phyloP scores from a whole-genome alignment of 1,140 invertebrate species.

The Octopus bimaculoides region DNA sequence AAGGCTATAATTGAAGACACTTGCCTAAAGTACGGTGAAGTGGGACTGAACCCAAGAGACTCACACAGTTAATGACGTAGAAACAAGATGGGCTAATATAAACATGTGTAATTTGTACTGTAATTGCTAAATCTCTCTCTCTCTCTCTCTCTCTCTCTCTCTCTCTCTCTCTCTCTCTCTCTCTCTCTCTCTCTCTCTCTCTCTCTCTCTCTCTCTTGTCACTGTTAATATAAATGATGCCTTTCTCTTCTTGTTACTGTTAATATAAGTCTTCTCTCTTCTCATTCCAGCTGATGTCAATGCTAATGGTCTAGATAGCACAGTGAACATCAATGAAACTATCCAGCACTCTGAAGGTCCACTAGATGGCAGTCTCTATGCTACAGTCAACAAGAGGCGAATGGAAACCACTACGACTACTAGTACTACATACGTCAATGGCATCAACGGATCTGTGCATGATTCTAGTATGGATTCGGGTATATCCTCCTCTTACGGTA shows the following conservation, averaged over 20 bases:
- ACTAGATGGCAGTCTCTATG: slow-evolving; percentile 85
- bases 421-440: slow-evolving; percentile 18
- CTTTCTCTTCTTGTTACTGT: too few species aligned
- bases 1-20: too few species aligned
- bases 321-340: slow-evolving; percentile 19
- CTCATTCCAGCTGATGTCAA: slow-evolving; percentile 24
- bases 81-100: too few species aligned
- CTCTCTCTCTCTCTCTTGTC: slow-evolving; percentile 15
- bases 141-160: too few species aligned
- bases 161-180: too few species aligned
- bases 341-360: slow-evolving; percentile 71
- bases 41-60: too few species aligned
- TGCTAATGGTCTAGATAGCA: slow-evolving; percentile 25
- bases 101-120: too few species aligned
- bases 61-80: too few species aligned
- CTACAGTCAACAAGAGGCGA: slow-evolving; percentile 59
- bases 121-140: too few species aligned
- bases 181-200: slow-evolving; percentile 21
- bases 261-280: slow-evolving; percentile 13
- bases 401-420: slow-evolving; percentile 23
- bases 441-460: slow-evolving; percentile 12
- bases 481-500: slow-evolving; percentile 37
- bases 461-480: slow-evolving; percentile 48
- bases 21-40: too few species aligned
- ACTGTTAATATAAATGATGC: too few species aligned